Conservation (phyloP, 1,140 invertebrate species). For the Caenorhabditis brenneri region DNA sequence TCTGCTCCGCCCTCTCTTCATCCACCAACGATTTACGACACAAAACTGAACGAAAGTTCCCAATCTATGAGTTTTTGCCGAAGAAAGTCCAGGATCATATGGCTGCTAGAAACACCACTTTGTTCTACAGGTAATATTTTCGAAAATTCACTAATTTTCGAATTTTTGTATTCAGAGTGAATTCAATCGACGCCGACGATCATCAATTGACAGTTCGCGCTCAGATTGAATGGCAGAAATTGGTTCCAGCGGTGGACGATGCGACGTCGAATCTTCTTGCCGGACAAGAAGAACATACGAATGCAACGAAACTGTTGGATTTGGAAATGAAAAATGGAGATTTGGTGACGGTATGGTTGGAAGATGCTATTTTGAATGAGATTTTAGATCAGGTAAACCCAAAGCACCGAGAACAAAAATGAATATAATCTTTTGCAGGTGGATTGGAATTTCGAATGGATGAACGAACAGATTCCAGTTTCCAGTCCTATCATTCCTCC, state of each 20-base stretch:
- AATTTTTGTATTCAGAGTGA: constrained; percentile 39
- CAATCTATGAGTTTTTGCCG: constrained; percentile 34
- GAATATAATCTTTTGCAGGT: constrained; percentile 31
- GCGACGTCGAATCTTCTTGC: not conserved
- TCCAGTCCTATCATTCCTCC: constrained; percentile 61
- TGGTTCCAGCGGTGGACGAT: not conserved
- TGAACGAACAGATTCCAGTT: constrained; percentile 66
- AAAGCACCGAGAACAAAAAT: too few species aligned
- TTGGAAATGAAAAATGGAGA: constrained; percentile 54
- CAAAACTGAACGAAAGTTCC: constrained; percentile 3
- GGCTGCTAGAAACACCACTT: constrained; percentile 51
- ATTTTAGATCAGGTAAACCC: constrained; percentile 52
- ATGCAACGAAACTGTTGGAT: constrained; percentile 45
- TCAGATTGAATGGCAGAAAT: constrained; percentile 59
- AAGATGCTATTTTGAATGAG: constrained; percentile 60
- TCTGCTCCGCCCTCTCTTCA: not conserved
- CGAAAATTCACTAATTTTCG: not conserved
- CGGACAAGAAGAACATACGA: constrained; percentile 11
- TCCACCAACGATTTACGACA: constrained; percentile 7
- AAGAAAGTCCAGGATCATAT: constrained; percentile 56
- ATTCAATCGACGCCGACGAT: constrained; percentile 58
- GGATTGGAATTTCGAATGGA: constrained; percentile 55
- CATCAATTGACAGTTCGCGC: constrained; percentile 61
- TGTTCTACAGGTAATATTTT: constrained; percentile 41
- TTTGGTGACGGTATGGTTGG: constrained; percentile 65